phyloP scores from a whole-genome alignment of 2,113 vertebrate species.

The Xenopus tropicalis region UCB_Xtro_10.0 CM004447.2:141195501-141196000 shows the following conservation, averaged over 20 bases:
- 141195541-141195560: no score
- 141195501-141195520: no score
- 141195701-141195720: background rate
- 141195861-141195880: slow-evolving; percentile 50
- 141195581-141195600: no score
- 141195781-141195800: slow-evolving; percentile 70
- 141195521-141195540: no score
- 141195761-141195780: slow-evolving; percentile 62
- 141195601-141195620: no score
- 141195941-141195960: slow-evolving; percentile 53
- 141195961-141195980: slow-evolving; percentile 66
- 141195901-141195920: slow-evolving; percentile 91
- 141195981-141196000: slow-evolving; percentile 72
- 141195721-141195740: slow-evolving; percentile 67
- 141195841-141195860: slow-evolving; percentile 59
- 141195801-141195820: slow-evolving; percentile 67
- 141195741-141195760: slow-evolving; percentile 64
- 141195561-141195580: no score
- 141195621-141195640: no score
- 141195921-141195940: slow-evolving; percentile 61
- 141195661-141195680: no score
- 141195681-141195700: background rate
- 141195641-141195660: no score
- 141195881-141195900: slow-evolving; percentile 57
- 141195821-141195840: slow-evolving; percentile 63